A percentile compares a stretch with the other conserved stretches of the same genome.
Evolutionary conservation across 1,140 invertebrate species (phyloP).

Genomic region (Drosophila prosaltans): DNA sequence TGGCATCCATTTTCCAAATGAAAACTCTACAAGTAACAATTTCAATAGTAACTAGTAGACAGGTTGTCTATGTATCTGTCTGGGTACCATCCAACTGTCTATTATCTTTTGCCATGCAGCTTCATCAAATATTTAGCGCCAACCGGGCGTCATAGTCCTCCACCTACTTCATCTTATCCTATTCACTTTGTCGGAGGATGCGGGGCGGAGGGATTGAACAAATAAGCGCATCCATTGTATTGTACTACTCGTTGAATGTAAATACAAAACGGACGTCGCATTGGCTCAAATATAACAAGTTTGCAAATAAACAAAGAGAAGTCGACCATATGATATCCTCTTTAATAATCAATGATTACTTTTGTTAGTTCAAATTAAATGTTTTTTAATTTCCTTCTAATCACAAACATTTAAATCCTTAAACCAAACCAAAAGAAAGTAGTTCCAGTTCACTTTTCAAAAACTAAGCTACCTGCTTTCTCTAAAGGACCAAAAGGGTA

Average conservation of each 20-base stretch:
- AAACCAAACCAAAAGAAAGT: too few species aligned
- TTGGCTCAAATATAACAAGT: constrained; percentile 61
- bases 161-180: constrained; percentile 9
- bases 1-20: constrained; percentile 66
- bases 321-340: constrained; percentile 23
- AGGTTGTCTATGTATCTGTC: constrained; percentile 44
- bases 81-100: constrained; percentile 34
- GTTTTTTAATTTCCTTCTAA: too few species aligned
- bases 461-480: neutral
- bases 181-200: neutral
- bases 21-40: constrained; percentile 59
- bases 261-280: constrained; percentile 73
- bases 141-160: constrained; percentile 39
- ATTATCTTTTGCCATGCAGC: constrained; percentile 39
- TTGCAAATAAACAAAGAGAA: neutral
- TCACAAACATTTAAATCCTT: too few species aligned
- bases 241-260: constrained; percentile 60
- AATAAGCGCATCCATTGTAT: constrained; percentile 69
- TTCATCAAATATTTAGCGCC: constrained; percentile 80
- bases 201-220: constrained; percentile 21
- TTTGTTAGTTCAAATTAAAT: too few species aligned
- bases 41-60: constrained; percentile 43
- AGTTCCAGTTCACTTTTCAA: neutral
- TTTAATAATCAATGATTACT: neutral
- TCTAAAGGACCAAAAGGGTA: neutral